Evolutionary conservation across 2,797 vertebrate species (phyloP), one percentile per base, ranked within the genome.

Genomic region (Notoglanidium macrostoma): DNA sequence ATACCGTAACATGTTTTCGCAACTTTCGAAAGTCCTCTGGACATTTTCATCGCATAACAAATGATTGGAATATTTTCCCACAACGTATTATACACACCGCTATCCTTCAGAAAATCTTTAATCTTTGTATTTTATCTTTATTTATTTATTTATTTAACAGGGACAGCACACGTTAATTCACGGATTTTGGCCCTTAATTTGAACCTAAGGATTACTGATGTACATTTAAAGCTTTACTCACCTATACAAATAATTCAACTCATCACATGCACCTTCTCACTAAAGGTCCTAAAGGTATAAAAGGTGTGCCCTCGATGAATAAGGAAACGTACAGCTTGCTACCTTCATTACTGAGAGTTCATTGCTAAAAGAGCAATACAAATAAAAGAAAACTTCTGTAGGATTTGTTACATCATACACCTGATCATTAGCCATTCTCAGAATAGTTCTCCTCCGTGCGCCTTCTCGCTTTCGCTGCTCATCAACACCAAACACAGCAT

Each of bases 401-500:
- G 51, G 29, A 15, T 29, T 12, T 26, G 14, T 55, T 32, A 29
- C n/a, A 57, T 35, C 51, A 78, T 32, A 78, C 46, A 29, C 5
- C 46, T 8, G 73, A 1, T 78, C 49, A 54, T 79, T 32, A 1
- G 23, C 11, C 32, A 40, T 78, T 32, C 32, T 44, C 7, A 65
- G 40, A 79, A 61, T 44, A 81, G 14, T 82, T 67, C 80, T 49
- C 80, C 77, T 70, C 46, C 46, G 11, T 67, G 5, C 17, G 35
- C 1, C 19, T 57, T 80, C 78, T 61, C 80, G 49, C 73, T 29
- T 83, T 32, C 6, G 11, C 84, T 73, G 32, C 83, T 86, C 83
- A 87, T 89, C 88, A 88, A 89, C 90, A 91, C 81, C 86, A 65
- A 86, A 83, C 84, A 86, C 29, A 70, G 73, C 14, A 1, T 51